phyloP scores from a whole-genome alignment of 2,888 invertebrate species.

The Drosophila meridionalis region DNA sequence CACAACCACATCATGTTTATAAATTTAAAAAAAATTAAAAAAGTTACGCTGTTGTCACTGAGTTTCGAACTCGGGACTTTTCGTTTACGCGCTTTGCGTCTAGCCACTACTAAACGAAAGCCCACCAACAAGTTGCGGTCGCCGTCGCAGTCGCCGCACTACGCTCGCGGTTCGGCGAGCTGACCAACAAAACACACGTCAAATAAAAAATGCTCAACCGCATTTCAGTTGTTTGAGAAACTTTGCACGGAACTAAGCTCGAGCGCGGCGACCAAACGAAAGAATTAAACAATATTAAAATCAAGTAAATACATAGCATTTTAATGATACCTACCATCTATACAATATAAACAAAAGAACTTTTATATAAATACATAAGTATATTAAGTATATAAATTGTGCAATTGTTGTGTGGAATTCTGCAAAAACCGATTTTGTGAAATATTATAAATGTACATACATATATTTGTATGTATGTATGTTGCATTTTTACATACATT shows the following conservation, averaged over 20 bases:
- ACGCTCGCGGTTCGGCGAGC: slow-evolving; percentile 28
- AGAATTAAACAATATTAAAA: slow-evolving; percentile 26
- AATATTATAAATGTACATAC: neutral
- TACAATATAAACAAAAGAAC: neutral
- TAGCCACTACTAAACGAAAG: slow-evolving; percentile 2
- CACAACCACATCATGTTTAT: too few relatives aligned
- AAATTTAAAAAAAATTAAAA: too few relatives aligned
- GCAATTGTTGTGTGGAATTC: neutral
- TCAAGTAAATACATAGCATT: slow-evolving; percentile 42
- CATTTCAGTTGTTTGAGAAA: slow-evolving; percentile 72
- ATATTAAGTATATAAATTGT: neutral
- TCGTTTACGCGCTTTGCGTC: too few relatives aligned
- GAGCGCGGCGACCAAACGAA: slow-evolving; percentile 47
- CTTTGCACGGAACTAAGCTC: slow-evolving; percentile 68
- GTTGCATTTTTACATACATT: too few relatives aligned
- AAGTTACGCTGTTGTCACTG: too few relatives aligned
- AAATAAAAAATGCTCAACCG: slow-evolving; percentile 45
- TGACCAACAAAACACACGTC: slow-evolving; percentile 31
- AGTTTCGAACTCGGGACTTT: too few relatives aligned
- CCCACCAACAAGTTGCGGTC: slow-evolving; percentile 50
- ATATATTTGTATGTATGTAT: neutral
- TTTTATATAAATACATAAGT: neutral
- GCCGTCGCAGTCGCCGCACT: slow-evolving; percentile 30
- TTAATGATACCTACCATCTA: slow-evolving; percentile 1
- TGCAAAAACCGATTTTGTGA: slow-evolving; percentile 17